A percentile compares a stretch with the other conserved stretches of the same genome.
phyloP scores from a whole-genome alignment of 1,140 invertebrate genomes.

The Drosophila dunni region DNA sequence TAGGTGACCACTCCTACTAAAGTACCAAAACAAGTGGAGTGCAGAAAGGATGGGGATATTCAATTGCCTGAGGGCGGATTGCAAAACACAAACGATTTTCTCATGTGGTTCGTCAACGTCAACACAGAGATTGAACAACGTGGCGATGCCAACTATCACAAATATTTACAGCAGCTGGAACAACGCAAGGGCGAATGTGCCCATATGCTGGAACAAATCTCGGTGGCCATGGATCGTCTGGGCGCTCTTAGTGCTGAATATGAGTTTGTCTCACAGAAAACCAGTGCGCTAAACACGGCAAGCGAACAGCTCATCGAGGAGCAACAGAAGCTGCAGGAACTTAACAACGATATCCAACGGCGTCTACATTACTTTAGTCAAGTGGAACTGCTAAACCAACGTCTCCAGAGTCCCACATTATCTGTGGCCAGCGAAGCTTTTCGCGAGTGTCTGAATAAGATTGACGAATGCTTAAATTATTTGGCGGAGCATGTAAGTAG shows the following conservation, averaged over 20 bases:
- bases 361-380: constrained; percentile 94
- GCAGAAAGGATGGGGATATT: constrained; percentile 16
- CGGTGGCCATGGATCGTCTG: constrained; percentile 89
- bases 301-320: constrained; percentile 95
- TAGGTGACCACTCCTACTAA: constrained; percentile 45
- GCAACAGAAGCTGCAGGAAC: constrained; percentile 92
- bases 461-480: constrained; percentile 95
- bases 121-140: constrained; percentile 83
- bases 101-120: constrained; percentile 75
- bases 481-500: constrained; percentile 91
- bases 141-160: constrained; percentile 78
- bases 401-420: constrained; percentile 91
- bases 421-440: constrained; percentile 94
- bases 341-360: constrained; percentile 91
- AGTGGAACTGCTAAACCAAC: constrained; percentile 91
- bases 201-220: constrained; percentile 89
- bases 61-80: constrained; percentile 60
- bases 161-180: constrained; percentile 90
- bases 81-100: constrained; percentile 83
- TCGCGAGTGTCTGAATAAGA: constrained; percentile 91
- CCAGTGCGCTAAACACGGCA: constrained; percentile 94
- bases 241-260: constrained; percentile 91
- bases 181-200: constrained; percentile 89
- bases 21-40: background rate
- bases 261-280: constrained; percentile 94